Conservation (phyloP, 53 echinoderm and acorn worm genomes). For the Luidia sarsii region DNA sequence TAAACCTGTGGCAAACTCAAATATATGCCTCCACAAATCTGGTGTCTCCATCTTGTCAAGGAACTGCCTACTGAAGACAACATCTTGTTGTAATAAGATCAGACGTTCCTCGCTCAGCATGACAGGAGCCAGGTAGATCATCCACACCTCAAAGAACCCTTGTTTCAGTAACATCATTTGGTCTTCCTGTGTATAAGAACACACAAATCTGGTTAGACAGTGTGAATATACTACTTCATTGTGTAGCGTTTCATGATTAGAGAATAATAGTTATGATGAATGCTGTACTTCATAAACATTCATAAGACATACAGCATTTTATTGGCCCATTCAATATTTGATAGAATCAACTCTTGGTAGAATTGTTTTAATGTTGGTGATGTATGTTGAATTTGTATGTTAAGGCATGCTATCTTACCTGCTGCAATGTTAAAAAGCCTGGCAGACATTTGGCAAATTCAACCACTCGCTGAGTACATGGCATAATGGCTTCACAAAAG, state of each 20-base stretch:
- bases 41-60: slow-evolving; percentile 69
- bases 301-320: no score
- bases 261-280: no score
- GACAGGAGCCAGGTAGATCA: slow-evolving; percentile 80
- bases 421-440: slow-evolving; percentile 80
- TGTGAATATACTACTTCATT: not conserved
- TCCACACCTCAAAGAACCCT: slow-evolving; percentile 93
- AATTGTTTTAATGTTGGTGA: no score
- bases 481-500: slow-evolving; percentile 84
- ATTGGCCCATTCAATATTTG: no score
- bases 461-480: slow-evolving; percentile 77
- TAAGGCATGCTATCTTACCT: no score
- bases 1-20: slow-evolving; percentile 77
- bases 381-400: no score
- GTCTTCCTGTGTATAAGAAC: slow-evolving; percentile 69
- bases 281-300: no score
- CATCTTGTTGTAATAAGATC: slow-evolving; percentile 64
- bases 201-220: not conserved
- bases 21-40: slow-evolving; percentile 80
- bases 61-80: slow-evolving; percentile 60
- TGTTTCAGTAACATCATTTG: slow-evolving; percentile 92
- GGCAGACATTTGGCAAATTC: slow-evolving; percentile 96
- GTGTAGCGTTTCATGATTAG: no score
- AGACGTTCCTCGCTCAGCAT: slow-evolving; percentile 59
- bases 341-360: no score